Conservation (phyloP, 1,140 invertebrate species). For the Euwallacea similis region DNA sequence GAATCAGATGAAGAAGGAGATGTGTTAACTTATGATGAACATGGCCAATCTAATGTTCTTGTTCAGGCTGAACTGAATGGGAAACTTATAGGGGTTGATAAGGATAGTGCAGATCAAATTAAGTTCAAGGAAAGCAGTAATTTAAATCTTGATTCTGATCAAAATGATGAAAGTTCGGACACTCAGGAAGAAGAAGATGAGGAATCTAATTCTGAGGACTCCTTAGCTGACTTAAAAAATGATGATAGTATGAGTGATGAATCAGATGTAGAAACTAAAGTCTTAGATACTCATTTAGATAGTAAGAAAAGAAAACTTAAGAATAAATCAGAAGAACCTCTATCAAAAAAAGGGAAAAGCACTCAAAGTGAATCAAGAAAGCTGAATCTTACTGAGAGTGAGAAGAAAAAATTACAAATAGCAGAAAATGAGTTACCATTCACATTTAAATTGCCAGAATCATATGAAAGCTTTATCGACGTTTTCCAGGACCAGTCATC, state of each 20-base stretch:
- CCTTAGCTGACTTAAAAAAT: constrained; percentile 50
- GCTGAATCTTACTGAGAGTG: neutral
- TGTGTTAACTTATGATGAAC: constrained; percentile 56
- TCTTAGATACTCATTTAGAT: constrained; percentile 36
- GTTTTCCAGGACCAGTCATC: constrained; percentile 64
- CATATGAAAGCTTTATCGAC: constrained; percentile 67
- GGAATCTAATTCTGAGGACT: constrained; percentile 48
- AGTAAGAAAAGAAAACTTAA: constrained; percentile 27
- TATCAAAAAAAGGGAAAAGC: constrained; percentile 15
- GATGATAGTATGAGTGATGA: constrained; percentile 53
- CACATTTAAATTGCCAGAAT: constrained; percentile 68
- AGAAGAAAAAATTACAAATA: constrained; percentile 56
- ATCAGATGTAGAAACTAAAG: constrained; percentile 42
- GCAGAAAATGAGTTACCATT: constrained; percentile 69
- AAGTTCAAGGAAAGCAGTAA: neutral
- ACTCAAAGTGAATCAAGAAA: constrained; percentile 11
- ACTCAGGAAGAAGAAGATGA: constrained; percentile 50
- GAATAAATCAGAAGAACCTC: constrained; percentile 34
- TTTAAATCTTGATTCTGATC: constrained; percentile 24
- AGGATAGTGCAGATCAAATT: constrained; percentile 37
- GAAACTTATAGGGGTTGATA: constrained; percentile 42
- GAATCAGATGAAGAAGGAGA: constrained; percentile 57
- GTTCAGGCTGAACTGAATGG: constrained; percentile 45
- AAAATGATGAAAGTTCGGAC: constrained; percentile 46
- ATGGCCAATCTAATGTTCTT: constrained; percentile 53